phyloP scores from a whole-genome alignment of 2,797 vertebrate species.

The Natrix natrix region DNA sequence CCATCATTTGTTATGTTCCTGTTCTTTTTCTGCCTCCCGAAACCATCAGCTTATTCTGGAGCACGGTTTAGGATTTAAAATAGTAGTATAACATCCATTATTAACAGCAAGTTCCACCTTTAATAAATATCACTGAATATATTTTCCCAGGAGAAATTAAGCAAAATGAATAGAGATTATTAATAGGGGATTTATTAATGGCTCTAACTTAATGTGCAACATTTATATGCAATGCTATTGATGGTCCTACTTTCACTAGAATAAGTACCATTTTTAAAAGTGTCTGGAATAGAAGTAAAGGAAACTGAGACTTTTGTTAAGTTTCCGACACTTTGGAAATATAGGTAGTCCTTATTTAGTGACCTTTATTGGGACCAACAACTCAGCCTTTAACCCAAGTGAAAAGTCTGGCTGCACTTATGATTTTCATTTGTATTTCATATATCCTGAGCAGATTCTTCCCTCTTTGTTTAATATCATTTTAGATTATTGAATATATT shows the following conservation, averaged over 20 bases:
- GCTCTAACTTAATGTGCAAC: background rate
- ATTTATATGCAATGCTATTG: background rate
- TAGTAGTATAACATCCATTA: no score
- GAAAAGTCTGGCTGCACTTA: background rate
- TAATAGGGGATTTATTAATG: background rate
- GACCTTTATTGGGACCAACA: background rate
- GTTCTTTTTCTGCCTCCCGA: background rate
- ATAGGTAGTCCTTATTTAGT: background rate
- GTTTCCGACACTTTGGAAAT: background rate
- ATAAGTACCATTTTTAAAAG: background rate
- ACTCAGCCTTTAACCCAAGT: background rate
- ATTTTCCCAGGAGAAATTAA: background rate
- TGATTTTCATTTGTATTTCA: background rate
- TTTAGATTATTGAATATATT: background rate
- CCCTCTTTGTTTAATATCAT: background rate
- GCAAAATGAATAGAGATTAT: background rate
- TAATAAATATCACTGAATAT: background rate
- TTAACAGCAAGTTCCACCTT: background rate
- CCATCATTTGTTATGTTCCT: background rate
- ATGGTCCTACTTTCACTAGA: background rate
- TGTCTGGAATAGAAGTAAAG: background rate
- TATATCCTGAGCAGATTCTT: background rate
- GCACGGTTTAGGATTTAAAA: background rate
- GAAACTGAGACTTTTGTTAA: background rate
- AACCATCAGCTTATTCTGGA: background rate